Percentiles rank a stretch among this genome's conserved stretches.
These are phyloP conservation scores for Aphelocoma californica DNA, from an alignment of 2,797 vertebrate genomes.

Conservation along the genomic window DNA sequence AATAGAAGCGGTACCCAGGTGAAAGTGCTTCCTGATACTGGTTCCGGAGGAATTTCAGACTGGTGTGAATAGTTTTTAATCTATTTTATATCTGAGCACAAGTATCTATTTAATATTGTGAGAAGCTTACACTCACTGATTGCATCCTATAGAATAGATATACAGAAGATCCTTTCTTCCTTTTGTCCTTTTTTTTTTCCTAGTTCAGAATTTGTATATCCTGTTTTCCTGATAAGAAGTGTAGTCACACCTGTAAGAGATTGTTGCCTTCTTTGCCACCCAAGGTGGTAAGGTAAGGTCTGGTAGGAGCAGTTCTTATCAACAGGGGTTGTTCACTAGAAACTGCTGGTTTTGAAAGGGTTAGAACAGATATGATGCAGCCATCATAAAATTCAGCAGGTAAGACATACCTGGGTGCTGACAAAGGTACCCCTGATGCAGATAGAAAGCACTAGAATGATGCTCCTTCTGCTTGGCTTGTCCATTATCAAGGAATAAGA, in stretches of 20 bases:
- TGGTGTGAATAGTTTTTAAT: neutral
- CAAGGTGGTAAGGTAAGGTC: neutral
- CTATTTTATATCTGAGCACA: neutral
- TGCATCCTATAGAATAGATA: neutral
- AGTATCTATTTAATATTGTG: neutral
- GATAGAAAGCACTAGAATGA: neutral
- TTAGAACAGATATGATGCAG: neutral
- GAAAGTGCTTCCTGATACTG: neutral
- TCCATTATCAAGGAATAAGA: neutral
- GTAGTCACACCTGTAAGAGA: neutral
- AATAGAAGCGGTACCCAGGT: neutral
- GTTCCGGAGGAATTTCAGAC: neutral
- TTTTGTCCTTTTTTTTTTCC: neutral
- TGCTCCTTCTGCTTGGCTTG: neutral
- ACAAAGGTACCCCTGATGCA: neutral
- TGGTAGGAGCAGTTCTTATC: neutral
- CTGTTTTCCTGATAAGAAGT: neutral
- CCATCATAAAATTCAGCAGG: neutral
- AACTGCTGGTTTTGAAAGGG: neutral
- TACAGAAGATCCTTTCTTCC: neutral
- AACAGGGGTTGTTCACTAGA: neutral
- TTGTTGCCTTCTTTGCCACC: neutral
- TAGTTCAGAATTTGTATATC: neutral
- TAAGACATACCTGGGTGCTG: neutral
- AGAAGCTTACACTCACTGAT: neutral